Conservation (phyloP, 35 echinoderm and acorn worm genomes). For the Anneissia japonica region DNA sequence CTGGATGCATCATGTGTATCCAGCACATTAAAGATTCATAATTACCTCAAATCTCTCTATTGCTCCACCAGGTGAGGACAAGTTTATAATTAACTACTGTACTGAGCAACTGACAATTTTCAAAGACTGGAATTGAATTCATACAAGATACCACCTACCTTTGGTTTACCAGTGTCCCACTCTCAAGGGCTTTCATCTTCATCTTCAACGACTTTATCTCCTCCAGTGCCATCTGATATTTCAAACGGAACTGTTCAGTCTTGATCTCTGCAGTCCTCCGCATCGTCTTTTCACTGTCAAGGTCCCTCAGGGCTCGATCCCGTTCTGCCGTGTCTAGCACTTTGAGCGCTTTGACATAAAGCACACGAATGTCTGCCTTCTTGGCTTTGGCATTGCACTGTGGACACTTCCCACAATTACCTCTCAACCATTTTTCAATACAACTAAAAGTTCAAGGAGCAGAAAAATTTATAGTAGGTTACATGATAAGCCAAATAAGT, state of each 20-base stretch:
- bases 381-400: slow-evolving; percentile 96
- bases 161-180: not conserved
- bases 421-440: slow-evolving; percentile 89
- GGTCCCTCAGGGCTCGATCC: slow-evolving; percentile 67
- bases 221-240: slow-evolving; percentile 75
- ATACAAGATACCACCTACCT: not conserved
- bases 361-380: slow-evolving; percentile 74
- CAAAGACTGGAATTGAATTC: no score
- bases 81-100: no score
- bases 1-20: no score
- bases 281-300: slow-evolving; percentile 76
- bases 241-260: slow-evolving; percentile 60
- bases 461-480: not conserved
- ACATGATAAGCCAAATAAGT: no score
- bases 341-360: slow-evolving; percentile 79
- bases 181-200: slow-evolving; percentile 46
- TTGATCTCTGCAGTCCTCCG: slow-evolving; percentile 80
- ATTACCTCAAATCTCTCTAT: no score
- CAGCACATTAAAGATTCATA: no score
- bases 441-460: slow-evolving; percentile 40
- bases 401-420: slow-evolving; percentile 78
- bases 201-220: slow-evolving; percentile 74
- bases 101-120: no score
- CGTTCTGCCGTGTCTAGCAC: slow-evolving; percentile 79
- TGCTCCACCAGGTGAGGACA: no score